Base-by-base conservation (phyloP, 1,140 invertebrate genomes). In the Drosophila pseudoobscura region DNA sequence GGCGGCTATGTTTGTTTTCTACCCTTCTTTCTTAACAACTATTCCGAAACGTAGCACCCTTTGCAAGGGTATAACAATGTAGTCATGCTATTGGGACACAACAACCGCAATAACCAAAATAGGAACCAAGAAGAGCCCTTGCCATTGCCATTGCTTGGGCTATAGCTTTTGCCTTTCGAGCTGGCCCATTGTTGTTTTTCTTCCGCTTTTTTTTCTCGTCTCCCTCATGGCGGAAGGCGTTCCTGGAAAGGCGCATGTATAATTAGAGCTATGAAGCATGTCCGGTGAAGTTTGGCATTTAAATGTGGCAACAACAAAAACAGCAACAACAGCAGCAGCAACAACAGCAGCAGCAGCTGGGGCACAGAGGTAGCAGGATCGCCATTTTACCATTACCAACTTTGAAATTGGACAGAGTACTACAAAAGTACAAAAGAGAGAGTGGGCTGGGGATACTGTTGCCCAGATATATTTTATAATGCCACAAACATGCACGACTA, bases 231-330 rank as follows among this genome's bases (percentile, higher is more conserved):
- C 80, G 82, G 82, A 87, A 85, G 82, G 75, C 64, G 78, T 54
- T 85, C 73, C 78, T 45, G 70, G 83, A 79, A 88, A 88, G 83
- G 84, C 75, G 83, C 75, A 88, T 88, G 83, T 88, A 88, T 88
- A 88, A 88, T 88, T 88, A 88, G 83, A 88, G 84, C 83, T 88
- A 88, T 88, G 83, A 88, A 88, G 83, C 83, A 88, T 88, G 83
- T 88, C 83, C 83, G 83, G 83, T 88, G 78, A 88, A 88, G 83
- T 88, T 88, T 82, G 83, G 78, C 83, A 88, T 88, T 88, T 87
- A 88, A 88, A 88, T 88, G 79, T 65, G 68, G 60, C 78, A 80
- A 66, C 62, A 72, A 44, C 69, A 68, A 35, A 46, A 55, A 31
- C 44, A 60, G 41, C 64, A 58, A 24, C 49, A 41, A 5, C 4